These are phyloP conservation scores for Ovis aries DNA, from an alignment of 2,113 vertebrate genomes.

Conservation along the genomic window DNA sequence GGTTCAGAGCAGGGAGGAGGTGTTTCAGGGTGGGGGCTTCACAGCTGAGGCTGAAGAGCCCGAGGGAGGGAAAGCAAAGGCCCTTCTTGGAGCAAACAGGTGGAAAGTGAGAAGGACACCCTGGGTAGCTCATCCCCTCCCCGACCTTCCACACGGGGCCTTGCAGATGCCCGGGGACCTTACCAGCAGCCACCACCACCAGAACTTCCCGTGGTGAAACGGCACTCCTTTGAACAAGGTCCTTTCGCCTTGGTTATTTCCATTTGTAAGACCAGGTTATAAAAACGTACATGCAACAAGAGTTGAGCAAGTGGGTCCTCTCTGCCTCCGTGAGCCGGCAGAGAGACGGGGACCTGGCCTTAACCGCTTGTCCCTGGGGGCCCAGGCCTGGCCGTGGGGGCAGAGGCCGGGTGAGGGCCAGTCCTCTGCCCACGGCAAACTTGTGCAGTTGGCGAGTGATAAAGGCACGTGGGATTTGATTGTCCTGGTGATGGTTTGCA, in stretches of 20 bases:
- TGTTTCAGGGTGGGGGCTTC: neutral
- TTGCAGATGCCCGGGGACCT: neutral
- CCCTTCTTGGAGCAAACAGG: neutral
- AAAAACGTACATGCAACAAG: neutral
- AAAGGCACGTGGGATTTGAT: neutral
- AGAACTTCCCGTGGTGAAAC: rapidly evolving
- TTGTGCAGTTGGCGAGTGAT: neutral
- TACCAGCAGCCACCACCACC: neutral
- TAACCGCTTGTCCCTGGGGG: rapidly evolving
- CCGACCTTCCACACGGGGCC: neutral
- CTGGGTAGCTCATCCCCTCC: rapidly evolving
- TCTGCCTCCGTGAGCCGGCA: rapidly evolving
- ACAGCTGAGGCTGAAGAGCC: neutral
- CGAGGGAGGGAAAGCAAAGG: rapidly evolving
- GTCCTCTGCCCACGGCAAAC: neutral
- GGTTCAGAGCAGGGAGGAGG: too few species aligned
- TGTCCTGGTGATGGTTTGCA: neutral
- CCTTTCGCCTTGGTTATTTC: neutral
- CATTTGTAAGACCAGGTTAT: neutral
- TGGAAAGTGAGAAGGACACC: neutral
- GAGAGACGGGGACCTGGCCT: neutral
- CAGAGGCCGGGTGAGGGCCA: rapidly evolving
- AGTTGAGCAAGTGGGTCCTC: neutral
- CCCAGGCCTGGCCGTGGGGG: rapidly evolving
- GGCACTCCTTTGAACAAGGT: neutral